These are phyloP conservation scores for Hucho hucho DNA, from an alignment of 2,113 vertebrate genomes.

Conservation along the genomic window DNA sequence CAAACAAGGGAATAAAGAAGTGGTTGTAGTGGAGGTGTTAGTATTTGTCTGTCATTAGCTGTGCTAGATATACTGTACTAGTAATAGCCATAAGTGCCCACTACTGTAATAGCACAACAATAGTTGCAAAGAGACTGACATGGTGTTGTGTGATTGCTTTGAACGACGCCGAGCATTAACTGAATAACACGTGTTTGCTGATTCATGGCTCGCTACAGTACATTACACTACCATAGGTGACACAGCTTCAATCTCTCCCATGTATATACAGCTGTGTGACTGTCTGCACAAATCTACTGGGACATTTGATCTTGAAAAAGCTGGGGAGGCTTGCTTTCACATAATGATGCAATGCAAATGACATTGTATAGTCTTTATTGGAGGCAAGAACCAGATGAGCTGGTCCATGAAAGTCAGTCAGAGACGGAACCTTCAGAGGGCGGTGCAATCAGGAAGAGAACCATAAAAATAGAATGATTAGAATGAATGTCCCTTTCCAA, in stretches of 20 bases:
- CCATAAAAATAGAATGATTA: too few species aligned
- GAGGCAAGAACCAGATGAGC: too few species aligned
- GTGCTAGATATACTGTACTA: conserved; percentile 9
- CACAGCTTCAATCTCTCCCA: background rate
- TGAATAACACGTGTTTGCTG: conserved; percentile 28
- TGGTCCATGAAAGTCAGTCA: too few species aligned
- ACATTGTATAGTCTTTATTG: conserved; percentile 2
- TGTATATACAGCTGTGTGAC: background rate
- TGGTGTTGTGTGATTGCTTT: conserved; percentile 44
- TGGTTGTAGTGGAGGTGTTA: too few species aligned
- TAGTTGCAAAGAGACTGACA: conserved; percentile 64
- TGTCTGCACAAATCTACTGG: background rate
- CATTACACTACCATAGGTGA: conserved; percentile 22
- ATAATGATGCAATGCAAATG: conserved; percentile 22
- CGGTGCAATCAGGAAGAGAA: too few species aligned
- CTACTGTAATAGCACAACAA: conserved; percentile 26
- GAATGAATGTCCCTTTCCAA: too few species aligned
- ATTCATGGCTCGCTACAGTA: conserved; percentile 13
- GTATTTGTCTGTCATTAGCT: background rate
- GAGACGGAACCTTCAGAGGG: too few species aligned
- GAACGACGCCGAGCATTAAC: conserved; percentile 30
- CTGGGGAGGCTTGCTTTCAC: background rate
- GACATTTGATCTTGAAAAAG: background rate
- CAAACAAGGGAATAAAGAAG: too few species aligned
- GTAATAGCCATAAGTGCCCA: too few species aligned